Evolutionary conservation across 1,140 invertebrate genomes (phyloP).

Genomic region (Hermetia illucens): DNA sequence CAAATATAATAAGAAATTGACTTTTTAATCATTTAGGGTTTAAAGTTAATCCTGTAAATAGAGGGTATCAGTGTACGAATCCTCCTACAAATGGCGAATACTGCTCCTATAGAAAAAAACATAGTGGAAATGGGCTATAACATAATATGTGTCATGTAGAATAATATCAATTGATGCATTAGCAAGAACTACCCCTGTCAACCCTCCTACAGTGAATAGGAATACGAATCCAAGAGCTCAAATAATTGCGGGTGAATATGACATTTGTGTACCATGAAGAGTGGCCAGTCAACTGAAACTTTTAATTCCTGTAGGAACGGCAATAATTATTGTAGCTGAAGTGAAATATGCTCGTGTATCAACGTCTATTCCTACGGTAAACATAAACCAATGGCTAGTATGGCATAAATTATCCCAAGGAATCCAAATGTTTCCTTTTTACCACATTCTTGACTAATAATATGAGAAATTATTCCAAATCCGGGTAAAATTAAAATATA

Average conservation of each 20-base stretch:
- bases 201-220: constrained; percentile 46
- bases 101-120: constrained; percentile 47
- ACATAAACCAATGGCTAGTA: constrained; percentile 50
- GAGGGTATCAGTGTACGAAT: constrained; percentile 47
- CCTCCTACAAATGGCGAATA: constrained; percentile 56
- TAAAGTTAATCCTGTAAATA: constrained; percentile 43
- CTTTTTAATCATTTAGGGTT: constrained; percentile 40
- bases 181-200: constrained; percentile 50
- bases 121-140: constrained; percentile 62
- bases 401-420: constrained; percentile 47
- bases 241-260: constrained; percentile 36
- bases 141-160: constrained; percentile 62
- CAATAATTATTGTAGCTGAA: constrained; percentile 58
- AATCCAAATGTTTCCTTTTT: constrained; percentile 44
- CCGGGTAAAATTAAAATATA: constrained; percentile 55
- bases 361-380: constrained; percentile 57
- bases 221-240: constrained; percentile 58
- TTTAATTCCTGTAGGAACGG: constrained; percentile 48
- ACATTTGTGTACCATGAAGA: constrained; percentile 37
- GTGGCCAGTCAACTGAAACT: constrained; percentile 50
- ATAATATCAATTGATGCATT: constrained; percentile 56
- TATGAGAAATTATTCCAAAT: constrained; percentile 50
- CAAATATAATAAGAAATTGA: constrained; percentile 45
- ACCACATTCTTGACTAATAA: constrained; percentile 40
- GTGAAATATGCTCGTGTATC: constrained; percentile 60